phyloP scores from a whole-genome alignment of 2,888 invertebrate genomes.

The Cecidostiba fungosa region DNA sequence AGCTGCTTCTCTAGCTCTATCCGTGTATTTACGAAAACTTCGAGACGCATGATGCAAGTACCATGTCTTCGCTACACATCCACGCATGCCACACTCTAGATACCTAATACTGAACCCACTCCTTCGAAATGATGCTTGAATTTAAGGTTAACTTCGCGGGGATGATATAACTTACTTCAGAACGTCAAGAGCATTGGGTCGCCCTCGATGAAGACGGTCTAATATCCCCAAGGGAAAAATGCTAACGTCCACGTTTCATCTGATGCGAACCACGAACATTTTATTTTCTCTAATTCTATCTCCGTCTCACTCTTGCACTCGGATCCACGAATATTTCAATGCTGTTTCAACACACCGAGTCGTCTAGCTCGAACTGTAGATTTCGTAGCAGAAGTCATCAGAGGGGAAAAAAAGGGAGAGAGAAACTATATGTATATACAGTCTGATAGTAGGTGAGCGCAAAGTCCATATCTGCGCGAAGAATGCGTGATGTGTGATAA shows the following conservation, averaged over 20 bases:
- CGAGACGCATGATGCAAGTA: conserved; percentile 18
- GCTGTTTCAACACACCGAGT: background rate
- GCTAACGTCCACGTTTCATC: conserved; percentile 11
- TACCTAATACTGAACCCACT: no score
- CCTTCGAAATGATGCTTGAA: background rate
- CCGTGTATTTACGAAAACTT: background rate
- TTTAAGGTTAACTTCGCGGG: conserved; percentile 45
- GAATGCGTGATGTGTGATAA: background rate
- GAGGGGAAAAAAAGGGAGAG: background rate
- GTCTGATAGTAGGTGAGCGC: background rate
- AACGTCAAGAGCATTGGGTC: conserved; percentile 35
- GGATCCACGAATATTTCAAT: background rate
- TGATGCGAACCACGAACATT: conserved; percentile 13
- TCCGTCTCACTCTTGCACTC: background rate
- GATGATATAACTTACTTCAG: conserved; percentile 57
- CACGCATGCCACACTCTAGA: background rate
- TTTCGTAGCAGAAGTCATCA: conserved; percentile 10
- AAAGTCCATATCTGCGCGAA: background rate
- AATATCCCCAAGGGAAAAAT: background rate
- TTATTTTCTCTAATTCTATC: background rate
- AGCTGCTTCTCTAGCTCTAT: background rate
- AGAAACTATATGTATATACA: background rate
- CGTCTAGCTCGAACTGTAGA: background rate
- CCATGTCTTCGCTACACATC: background rate
- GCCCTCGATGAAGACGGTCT: background rate